Evolutionary conservation across 2,888 invertebrate genomes (phyloP), one percentile per base, ranked within the genome.

Genomic region (Plagodis pulveraria): DNA sequence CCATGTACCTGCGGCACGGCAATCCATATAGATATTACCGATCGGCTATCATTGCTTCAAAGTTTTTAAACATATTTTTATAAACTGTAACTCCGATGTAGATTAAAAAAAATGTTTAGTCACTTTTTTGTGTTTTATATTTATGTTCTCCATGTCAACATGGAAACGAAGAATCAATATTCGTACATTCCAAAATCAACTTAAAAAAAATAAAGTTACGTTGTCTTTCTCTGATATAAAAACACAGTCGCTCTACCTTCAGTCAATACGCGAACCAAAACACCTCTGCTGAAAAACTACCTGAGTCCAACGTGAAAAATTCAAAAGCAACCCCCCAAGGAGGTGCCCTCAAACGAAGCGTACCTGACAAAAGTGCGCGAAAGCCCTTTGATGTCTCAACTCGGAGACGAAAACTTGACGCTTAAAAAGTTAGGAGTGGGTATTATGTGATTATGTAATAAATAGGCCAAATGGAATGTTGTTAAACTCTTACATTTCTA

Each of bases 371-470:
- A 42, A 50, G 50, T n/a, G 7, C 33, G 41, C 5, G 32, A 36
- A 44, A 44, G 41, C 32, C 41, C 34, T 56, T 56, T 56, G 56
- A 56, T 56, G 41, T 56, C 22, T 4, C n/a, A 33, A 8, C 42
- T 36, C 33, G 33, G 50, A 45, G 48, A 38, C 34, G 44, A 44
- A 48, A 38, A 42, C 50, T 56, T 12, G 50, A 56, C 42, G 56
- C 56, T 50, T 47, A 40, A 56, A 56, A 56, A 56, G 50, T 51
- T 42, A 51, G 42, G 56, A 51, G 22, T 32, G 42, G 56, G 56
- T 51, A 56, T 56, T 56, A 56, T 50, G 50, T 50, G 56, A 56
- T 50, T 50, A 56, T 12, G 10, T 11, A 47, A 44, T 32, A 44
- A 35, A 49, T 32, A 49, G 49, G 6, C 43, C 6, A 22, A 22